A percentile compares a stretch with the other conserved stretches of the same genome.
These are phyloP conservation scores for Diachrysia chrysitis DNA, from an alignment of 2,888 invertebrate species.

Conservation along the genomic window DNA sequence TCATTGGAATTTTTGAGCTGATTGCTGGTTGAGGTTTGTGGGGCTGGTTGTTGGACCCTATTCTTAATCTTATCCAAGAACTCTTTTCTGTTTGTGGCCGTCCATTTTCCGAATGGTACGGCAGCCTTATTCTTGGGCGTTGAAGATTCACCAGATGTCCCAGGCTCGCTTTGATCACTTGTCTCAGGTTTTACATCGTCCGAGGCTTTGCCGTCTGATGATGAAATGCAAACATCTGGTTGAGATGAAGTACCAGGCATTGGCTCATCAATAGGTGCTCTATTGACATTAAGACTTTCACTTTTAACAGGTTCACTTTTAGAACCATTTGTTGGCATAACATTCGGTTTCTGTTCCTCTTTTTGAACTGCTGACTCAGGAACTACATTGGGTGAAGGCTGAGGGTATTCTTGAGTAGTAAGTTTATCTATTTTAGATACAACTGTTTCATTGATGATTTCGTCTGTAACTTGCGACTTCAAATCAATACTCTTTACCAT, in stretches of 20 bases:
- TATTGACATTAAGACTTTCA: conserved; percentile 29
- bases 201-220: conserved; percentile 28
- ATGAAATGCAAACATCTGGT: conserved; percentile 42
- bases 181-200: conserved; percentile 39
- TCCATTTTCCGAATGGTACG: conserved; percentile 87
- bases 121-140: conserved; percentile 77
- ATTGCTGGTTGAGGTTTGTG: conserved; percentile 71
- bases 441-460: background rate
- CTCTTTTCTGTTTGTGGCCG: conserved; percentile 83
- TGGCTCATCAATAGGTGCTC: conserved; percentile 43
- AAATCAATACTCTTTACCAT: conserved; percentile 28
- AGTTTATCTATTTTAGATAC: conserved; percentile 23
- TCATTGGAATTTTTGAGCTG: conserved; percentile 85
- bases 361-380: conserved; percentile 13
- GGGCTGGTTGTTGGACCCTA: conserved; percentile 66
- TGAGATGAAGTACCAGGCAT: conserved; percentile 27
- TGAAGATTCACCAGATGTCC: conserved; percentile 43
- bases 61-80: conserved; percentile 83
- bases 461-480: conserved; percentile 21
- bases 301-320: conserved; percentile 16
- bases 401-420: background rate
- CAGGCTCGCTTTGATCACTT: conserved; percentile 38
- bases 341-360: conserved; percentile 22
- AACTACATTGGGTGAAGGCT: conserved; percentile 8
- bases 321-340: conserved; percentile 15